Conservation (phyloP, 1,140 invertebrate genomes). For the Venturia canescens region DNA sequence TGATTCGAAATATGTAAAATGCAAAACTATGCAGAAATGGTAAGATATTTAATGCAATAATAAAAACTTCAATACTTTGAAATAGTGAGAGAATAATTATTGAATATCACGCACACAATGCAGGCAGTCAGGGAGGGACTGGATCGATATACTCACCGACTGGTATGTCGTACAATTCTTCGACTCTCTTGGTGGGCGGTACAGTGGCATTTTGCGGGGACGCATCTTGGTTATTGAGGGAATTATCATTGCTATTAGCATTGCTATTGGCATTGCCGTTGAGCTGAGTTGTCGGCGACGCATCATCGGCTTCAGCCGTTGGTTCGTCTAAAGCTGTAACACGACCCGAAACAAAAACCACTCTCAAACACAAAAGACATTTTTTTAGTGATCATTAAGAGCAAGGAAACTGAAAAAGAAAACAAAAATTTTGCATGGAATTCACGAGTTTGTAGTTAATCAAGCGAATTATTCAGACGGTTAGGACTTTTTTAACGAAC, state of each 20-base stretch:
- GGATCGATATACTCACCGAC: constrained; percentile 81
- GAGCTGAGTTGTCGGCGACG: constrained; percentile 72
- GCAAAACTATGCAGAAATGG: not conserved
- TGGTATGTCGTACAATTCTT: constrained; percentile 90
- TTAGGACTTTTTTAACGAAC: constrained; percentile 16
- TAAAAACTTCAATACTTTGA: not conserved
- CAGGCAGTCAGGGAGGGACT: not conserved
- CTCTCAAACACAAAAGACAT: constrained; percentile 53
- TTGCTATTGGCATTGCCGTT: constrained; percentile 75
- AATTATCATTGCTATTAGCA: constrained; percentile 76
- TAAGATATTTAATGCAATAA: no score
- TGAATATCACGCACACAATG: constrained; percentile 1
- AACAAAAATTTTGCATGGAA: constrained; percentile 6
- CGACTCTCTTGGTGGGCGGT: constrained; percentile 78
- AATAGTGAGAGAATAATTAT: constrained; percentile 34
- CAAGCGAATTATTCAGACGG: constrained; percentile 19
- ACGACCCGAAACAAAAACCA: constrained; percentile 53
- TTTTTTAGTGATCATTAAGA: constrained; percentile 25
- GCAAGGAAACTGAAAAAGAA: not conserved
- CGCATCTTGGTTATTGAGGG: constrained; percentile 74
- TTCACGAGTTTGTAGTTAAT: not conserved
- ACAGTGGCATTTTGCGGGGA: constrained; percentile 67
- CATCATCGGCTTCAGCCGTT: constrained; percentile 62
- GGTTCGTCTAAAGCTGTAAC: constrained; percentile 56
- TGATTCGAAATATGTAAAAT: not conserved